These are phyloP conservation scores for Anthopleura xanthogrammica DNA, from an alignment of 92 coral and sea anemone species.

Conservation along the genomic window DNA sequence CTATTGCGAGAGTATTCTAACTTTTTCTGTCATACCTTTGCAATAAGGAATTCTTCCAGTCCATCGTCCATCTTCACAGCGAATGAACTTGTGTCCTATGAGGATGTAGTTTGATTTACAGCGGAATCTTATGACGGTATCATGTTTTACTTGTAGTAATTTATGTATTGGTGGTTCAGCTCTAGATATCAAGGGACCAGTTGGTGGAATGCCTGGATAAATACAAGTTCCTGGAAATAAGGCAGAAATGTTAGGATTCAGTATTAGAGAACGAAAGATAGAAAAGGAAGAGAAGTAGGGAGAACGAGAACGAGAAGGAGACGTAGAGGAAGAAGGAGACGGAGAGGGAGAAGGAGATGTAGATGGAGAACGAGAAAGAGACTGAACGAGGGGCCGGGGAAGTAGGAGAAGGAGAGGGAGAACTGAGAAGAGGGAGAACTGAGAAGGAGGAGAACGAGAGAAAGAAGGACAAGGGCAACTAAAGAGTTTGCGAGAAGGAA, in stretches of 20 bases:
- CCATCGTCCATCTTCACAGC: slow-evolving; percentile 5
- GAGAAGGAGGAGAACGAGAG: neutral
- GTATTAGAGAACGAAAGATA: neutral
- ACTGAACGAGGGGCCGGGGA: neutral
- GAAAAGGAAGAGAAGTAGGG: neutral
- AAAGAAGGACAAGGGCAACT: neutral
- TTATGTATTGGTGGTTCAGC: neutral
- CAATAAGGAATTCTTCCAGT: neutral
- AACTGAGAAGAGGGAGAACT: too few species aligned
- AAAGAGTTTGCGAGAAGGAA: too few species aligned
- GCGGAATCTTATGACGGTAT: neutral
- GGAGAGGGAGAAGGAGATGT: neutral
- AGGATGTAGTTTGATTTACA: neutral
- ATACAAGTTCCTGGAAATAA: neutral
- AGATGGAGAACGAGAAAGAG: neutral
- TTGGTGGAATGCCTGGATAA: neutral
- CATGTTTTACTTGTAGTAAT: neutral
- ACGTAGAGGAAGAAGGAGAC: neutral
- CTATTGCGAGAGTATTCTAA: neutral
- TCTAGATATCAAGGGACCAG: neutral
- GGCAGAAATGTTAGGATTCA: neutral
- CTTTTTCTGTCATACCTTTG: neutral
- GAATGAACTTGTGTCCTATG: neutral
- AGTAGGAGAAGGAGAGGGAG: neutral
- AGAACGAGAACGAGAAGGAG: neutral